phyloP scores from a whole-genome alignment of 2,113 vertebrate species.

The Chloroceryle aenea region DNA sequence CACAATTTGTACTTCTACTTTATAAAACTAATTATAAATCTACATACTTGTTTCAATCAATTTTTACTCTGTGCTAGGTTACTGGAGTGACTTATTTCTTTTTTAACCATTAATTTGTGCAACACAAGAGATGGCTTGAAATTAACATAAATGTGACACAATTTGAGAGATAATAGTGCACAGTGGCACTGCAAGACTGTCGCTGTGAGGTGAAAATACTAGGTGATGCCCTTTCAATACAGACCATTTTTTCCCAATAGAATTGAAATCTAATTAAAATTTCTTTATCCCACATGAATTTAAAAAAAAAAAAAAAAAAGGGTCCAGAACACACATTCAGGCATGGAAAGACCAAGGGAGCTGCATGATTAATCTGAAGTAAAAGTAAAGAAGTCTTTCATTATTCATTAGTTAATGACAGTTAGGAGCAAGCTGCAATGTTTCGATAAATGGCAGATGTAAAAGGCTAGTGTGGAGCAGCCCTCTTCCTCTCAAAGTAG shows the following conservation, averaged over 20 bases:
- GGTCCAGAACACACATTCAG: constrained; percentile 13
- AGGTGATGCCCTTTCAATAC: neutral
- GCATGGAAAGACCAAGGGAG: constrained; percentile 45
- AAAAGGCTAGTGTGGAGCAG: constrained; percentile 48
- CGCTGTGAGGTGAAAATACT: neutral
- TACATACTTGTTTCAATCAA: neutral
- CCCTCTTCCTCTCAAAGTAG: constrained; percentile 54
- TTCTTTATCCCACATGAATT: constrained; percentile 51
- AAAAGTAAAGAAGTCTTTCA: constrained; percentile 61
- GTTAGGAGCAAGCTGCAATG: constrained; percentile 70
- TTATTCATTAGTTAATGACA: constrained; percentile 73
- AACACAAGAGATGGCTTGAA: neutral
- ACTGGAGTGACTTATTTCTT: neutral
- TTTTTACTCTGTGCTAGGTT: neutral
- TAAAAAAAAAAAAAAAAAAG: neutral
- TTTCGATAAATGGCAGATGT: constrained; percentile 70
- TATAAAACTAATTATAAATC: constrained; percentile 28
- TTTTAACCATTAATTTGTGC: neutral
- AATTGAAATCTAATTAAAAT: constrained; percentile 58
- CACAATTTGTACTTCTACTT: constrained; percentile 41
- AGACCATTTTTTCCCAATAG: neutral
- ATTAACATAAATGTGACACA: neutral
- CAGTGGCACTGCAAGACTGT: neutral
- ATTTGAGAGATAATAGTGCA: neutral
- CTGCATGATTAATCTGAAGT: constrained; percentile 71